Conservation (phyloP, 37 sponge, comb jelly and placozoan genomes). For the Aphrocallistes beatrix region DNA sequence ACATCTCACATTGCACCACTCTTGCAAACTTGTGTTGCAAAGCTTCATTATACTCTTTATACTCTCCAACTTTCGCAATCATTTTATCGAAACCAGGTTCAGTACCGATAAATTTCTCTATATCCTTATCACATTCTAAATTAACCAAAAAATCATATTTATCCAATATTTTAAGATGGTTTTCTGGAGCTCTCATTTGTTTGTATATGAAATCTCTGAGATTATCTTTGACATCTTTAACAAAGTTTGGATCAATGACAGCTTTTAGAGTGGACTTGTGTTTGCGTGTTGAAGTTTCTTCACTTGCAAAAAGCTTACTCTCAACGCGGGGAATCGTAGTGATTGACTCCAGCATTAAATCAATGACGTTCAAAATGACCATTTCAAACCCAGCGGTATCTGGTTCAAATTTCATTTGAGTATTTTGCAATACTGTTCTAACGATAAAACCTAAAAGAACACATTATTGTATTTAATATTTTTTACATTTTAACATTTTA, state of each 20-base stretch:
- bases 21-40: neutral
- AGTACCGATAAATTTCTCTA: constrained; percentile 62
- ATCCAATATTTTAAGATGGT: constrained; percentile 62
- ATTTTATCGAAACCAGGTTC: constrained; percentile 51
- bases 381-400: constrained; percentile 44
- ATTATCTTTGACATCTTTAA: constrained; percentile 53
- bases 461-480: too few relatives aligned
- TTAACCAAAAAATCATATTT: constrained; percentile 56
- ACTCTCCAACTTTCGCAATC: neutral
- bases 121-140: constrained; percentile 63
- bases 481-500: too few relatives aligned
- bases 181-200: constrained; percentile 42
- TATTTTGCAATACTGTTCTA: constrained; percentile 55
- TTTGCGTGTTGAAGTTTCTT: constrained; percentile 29
- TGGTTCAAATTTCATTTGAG: constrained; percentile 76
- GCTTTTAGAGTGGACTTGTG: constrained; percentile 62
- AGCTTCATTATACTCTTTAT: neutral
- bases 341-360: constrained; percentile 68
- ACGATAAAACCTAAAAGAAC: constrained; percentile 67
- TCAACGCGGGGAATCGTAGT: constrained; percentile 80
- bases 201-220: constrained; percentile 35
- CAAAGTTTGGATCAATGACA: constrained; percentile 40
- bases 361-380: constrained; percentile 74
- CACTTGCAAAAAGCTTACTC: constrained; percentile 74
- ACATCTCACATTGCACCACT: constrained; percentile 67